These are phyloP conservation scores for Ictalurus furcatus DNA, from an alignment of 2,113 vertebrate species.

Conservation along the genomic window DNA sequence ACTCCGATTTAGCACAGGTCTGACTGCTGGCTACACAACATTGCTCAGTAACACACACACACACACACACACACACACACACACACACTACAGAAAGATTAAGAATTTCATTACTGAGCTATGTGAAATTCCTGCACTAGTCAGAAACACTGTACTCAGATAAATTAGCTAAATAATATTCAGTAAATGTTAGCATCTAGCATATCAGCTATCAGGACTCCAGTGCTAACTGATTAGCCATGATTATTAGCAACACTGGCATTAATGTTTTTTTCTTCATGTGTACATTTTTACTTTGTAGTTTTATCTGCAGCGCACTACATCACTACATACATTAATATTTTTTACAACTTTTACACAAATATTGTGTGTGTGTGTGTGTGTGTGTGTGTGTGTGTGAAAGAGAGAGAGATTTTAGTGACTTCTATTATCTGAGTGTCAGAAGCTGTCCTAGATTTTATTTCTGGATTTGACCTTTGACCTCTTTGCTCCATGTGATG, in stretches of 20 bases:
- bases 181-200: neutral
- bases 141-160: neutral
- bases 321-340: neutral
- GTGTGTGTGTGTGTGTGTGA: no score
- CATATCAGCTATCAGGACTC: neutral
- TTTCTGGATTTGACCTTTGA: slow-evolving; percentile 25
- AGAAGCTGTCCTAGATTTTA: neutral
- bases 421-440: neutral
- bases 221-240: neutral
- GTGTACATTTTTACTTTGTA: neutral
- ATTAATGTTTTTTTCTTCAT: neutral
- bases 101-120: neutral
- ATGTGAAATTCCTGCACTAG: neutral
- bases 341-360: neutral
- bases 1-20: neutral
- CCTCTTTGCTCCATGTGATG: neutral
- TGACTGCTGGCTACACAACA: neutral
- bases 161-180: no score
- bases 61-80: neutral
- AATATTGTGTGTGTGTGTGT: neutral
- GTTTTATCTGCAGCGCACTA: no score
- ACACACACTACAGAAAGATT: neutral
- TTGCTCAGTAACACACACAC: neutral
- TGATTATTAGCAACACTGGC: neutral
- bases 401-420: neutral